Base-by-base conservation (phyloP, 1,140 invertebrate species). In the Fopius arisanus region DNA sequence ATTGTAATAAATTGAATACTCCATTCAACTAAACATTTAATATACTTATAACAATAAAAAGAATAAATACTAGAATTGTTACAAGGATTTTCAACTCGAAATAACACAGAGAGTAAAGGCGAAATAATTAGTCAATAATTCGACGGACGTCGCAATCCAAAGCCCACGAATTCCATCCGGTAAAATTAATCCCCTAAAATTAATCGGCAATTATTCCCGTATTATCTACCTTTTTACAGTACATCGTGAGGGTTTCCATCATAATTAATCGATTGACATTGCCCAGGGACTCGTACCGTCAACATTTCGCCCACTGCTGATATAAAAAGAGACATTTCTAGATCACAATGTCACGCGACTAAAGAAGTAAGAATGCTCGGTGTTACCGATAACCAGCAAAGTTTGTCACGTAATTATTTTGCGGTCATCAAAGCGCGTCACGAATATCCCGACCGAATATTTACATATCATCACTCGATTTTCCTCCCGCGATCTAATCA, bases 191-290 rank as follows among this genome's bases (percentile, higher is more conserved):
- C n/a, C n/a, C n/a, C n/a, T n/a, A 37, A 10, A 37, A 37, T 37
- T 37, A 10, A 10, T 37, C 9, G 1, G 7, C 7, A 37, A 37
- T 37, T 37, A 7, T 37, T 37, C 12, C 33, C 9, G 9, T 7
- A 37, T 37, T 37, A 10, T 10, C 9, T 7, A 7, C 1, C 7
- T 37, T 10, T 10, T 37, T 3, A 3, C 7, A 3, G 29, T 31
- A 3, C 29, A 31, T 31, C 29, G 7, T 37, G 1, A 37, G 12
- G 12, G 33, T 37, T 2, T 37, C 33, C 33, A 10, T 12, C 54
- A 9, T 59, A 59, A 59, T 59, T 59, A 59, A 59, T 59, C 54
- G 54, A 59, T 59, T 59, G 54, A 59, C 54, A 59, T 59, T 59
- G 43, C n/a, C n/a, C 54, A 59, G 54, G 19, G 54, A 23, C 19